These are phyloP conservation scores for Pilophorus perplexus DNA, from an alignment of 2,888 invertebrate species.

Conservation along the genomic window DNA sequence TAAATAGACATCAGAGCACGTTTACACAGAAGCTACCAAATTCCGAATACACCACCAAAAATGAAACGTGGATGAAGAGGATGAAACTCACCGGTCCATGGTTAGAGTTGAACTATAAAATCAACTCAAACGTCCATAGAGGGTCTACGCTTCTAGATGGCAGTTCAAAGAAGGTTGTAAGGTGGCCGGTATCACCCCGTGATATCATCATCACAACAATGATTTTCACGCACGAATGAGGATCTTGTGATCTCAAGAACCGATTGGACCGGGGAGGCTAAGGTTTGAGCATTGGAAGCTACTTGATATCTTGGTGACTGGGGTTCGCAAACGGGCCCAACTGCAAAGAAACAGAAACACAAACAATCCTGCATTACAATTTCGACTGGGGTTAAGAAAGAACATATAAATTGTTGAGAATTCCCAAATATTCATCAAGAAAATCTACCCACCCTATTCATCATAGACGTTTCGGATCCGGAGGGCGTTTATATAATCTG, in stretches of 20 bases:
- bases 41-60: no score
- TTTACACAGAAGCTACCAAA: no score
- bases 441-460: no score
- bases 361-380: conserved; percentile 29
- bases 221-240: no score
- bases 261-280: conserved; percentile 10
- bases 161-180: conserved; percentile 13
- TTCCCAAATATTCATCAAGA: no score
- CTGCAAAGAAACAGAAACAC: conserved; percentile 31
- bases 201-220: conserved; percentile 25
- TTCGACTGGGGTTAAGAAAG: no score
- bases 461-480: no score
- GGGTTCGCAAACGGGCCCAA: conserved; percentile 22
- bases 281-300: conserved; percentile 28
- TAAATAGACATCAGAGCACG: conserved; percentile 7
- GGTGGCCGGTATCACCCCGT: conserved; percentile 12
- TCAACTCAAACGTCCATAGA: conserved; percentile 26
- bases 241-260: conserved; percentile 31
- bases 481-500: no score
- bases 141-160: conserved; percentile 30
- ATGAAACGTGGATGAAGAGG: conserved; percentile 20
- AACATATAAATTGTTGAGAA: no score
- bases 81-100: conserved; percentile 30
- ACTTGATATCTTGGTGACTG: conserved; percentile 24
- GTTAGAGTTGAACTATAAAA: conserved; percentile 25